These are phyloP conservation scores for Paguma larvata DNA, from an alignment of 2,797 vertebrate genomes.

Conservation along the genomic window DNA sequence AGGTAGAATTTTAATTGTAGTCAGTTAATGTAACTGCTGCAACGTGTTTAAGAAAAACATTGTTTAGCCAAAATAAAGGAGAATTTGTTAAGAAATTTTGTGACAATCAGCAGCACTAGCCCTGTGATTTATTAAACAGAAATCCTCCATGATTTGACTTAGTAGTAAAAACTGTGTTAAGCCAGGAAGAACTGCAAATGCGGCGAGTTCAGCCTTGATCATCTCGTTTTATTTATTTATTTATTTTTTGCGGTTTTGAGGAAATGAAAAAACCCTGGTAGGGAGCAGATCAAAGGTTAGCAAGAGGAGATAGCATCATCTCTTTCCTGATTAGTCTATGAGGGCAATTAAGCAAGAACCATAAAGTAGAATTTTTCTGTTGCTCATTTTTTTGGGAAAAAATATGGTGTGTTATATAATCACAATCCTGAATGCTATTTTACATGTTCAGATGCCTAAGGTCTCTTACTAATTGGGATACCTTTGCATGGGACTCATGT, in stretches of 20 bases:
- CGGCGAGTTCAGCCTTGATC: constrained; percentile 80
- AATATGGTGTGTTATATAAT: constrained; percentile 64
- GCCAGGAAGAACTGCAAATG: constrained; percentile 70
- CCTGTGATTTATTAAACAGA: constrained; percentile 75
- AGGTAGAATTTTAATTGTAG: constrained; percentile 78
- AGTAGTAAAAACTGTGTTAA: constrained; percentile 67
- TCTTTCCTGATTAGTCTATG: constrained; percentile 54
- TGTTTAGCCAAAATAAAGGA: constrained; percentile 73
- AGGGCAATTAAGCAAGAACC: constrained; percentile 68
- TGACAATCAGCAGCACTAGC: constrained; percentile 76
- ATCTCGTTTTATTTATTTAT: constrained; percentile 78
- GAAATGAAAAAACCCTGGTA: constrained; percentile 81
- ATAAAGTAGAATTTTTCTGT: constrained; percentile 72
- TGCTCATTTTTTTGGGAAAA: background rate
- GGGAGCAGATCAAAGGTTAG: constrained; percentile 84
- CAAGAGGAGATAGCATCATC: constrained; percentile 72
- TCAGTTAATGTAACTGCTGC: constrained; percentile 72
- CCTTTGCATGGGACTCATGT: constrained; percentile 53
- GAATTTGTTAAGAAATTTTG: constrained; percentile 76
- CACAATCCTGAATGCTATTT: constrained; percentile 72
- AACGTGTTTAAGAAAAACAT: constrained; percentile 72
- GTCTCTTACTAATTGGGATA: constrained; percentile 79
- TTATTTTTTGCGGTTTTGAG: constrained; percentile 78
- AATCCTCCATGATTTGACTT: constrained; percentile 71
- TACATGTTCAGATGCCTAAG: constrained; percentile 69